phyloP scores from a whole-genome alignment of 2,888 invertebrate genomes.

The Thyatira batis region DNA sequence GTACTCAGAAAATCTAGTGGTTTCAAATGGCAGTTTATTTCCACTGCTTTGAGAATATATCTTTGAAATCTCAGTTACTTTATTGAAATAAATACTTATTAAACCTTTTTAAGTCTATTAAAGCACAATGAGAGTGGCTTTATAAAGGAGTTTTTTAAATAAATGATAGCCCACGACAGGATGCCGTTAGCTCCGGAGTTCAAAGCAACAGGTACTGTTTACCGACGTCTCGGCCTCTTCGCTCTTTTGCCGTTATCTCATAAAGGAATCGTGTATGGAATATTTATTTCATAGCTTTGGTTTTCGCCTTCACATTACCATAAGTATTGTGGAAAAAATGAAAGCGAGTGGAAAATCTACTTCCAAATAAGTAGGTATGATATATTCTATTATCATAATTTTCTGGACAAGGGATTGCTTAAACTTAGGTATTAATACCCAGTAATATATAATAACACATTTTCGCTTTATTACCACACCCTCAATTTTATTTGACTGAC shows the following conservation, averaged over 20 bases:
- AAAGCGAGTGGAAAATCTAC: not conserved
- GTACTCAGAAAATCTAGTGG: too few species aligned
- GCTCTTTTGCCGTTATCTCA: not conserved
- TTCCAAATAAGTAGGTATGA: not conserved
- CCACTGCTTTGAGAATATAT: too few species aligned
- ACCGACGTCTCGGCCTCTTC: not conserved
- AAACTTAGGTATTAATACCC: too few species aligned
- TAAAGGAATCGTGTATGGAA: not conserved
- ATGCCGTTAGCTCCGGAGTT: not conserved
- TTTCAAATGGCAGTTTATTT: too few species aligned
- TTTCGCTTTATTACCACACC: too few species aligned
- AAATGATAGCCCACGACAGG: not conserved
- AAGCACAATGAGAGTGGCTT: not conserved
- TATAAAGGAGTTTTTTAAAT: not conserved
- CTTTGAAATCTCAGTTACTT: too few species aligned
- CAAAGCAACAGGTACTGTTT: not conserved
- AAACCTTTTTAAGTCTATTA: not conserved
- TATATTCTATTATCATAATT: too few species aligned
- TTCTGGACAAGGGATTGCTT: too few species aligned
- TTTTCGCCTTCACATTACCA: not conserved
- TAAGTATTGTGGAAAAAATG: not conserved
- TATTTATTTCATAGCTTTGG: not conserved
- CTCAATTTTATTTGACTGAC: too few species aligned
- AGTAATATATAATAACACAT: too few species aligned
- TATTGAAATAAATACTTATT: not conserved